phyloP scores from a whole-genome alignment of 2,797 vertebrate genomes.

The Cygnus olor region DNA sequence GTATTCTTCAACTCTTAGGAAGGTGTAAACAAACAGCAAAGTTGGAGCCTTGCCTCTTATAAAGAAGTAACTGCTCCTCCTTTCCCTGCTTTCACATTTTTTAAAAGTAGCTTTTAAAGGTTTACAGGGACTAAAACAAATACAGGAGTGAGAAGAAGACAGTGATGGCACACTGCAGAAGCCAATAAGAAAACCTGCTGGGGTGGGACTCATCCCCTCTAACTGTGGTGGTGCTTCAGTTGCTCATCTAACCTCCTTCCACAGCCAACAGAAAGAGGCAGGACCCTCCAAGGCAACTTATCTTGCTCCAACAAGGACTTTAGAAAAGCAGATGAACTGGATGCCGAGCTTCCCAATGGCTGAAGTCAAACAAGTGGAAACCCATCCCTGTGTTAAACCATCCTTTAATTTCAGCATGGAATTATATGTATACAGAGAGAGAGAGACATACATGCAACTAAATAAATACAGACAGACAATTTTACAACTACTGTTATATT shows the following conservation, averaged over 20 bases:
- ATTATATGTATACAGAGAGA: not conserved
- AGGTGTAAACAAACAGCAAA: not conserved
- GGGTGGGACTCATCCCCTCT: not conserved
- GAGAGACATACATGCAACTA: not conserved
- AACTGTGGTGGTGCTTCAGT: not conserved
- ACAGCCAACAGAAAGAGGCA: not conserved
- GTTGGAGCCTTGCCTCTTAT: not conserved
- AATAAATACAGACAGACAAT: not conserved
- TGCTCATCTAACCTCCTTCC: not conserved
- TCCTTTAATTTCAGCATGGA: not conserved
- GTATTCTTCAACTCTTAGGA: not conserved
- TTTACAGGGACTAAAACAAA: not conserved
- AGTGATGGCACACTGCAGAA: not conserved
- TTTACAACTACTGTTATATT: not conserved
- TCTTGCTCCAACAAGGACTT: not conserved
- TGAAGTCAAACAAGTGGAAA: not conserved
- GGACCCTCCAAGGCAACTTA: not conserved
- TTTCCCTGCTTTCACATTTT: not conserved
- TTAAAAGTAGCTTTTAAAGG: not conserved
- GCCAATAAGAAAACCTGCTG: not conserved
- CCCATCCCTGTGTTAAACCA: not conserved
- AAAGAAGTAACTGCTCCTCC: not conserved
- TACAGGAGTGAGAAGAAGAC: not conserved
- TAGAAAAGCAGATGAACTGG: not conserved
- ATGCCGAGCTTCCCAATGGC: not conserved